Base-by-base conservation (phyloP, 2,113 vertebrate genomes). In the Varanus komodoensis region DNA sequence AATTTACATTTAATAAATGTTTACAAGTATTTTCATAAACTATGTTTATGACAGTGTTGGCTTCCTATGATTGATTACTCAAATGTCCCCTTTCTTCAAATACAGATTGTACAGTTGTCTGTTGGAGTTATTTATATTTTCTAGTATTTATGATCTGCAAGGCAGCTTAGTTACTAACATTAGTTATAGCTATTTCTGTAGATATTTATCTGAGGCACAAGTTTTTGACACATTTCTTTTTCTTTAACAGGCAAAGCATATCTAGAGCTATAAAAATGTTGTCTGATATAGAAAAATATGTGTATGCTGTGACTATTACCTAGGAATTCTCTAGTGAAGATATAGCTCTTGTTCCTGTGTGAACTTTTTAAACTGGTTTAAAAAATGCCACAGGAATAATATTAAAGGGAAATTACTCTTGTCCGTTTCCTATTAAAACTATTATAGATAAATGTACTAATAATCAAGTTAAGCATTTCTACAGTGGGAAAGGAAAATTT, bases 1-100 rank as follows among this genome's bases (percentile, higher is more conserved):
- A 96, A 97, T 96, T 96, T 95, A 97, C 96, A 97, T 97, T 97
- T 97, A 98, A 98, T 98, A 98, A 98, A 97, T 96, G 97, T 98
- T 98, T 96, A 95, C 95, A 97, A 94, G 96, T 97, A 97, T 97
- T 98, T 98, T 98, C 97, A 98, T 98, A 97, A 98, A 96, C 96
- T 97, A 95, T 96, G 96, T 97, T 97, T 97, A 97, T 97, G 97
- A 97, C 96, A 97, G 77, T 95, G 93, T 96, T 96, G 95, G 82
- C 96, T 97, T 96, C 96, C 94, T 97, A 95, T 97, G 97, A 97
- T 95, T 95, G 95, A 95, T 96, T 95, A 95, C 93, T 94, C 90
- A 96, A 93, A 95, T 92, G 96, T 94, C 95, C 91, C 93, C 78
- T 96, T 97, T 96, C 92, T 88, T 97, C 94, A 91, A 94, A 94